These are phyloP conservation scores for Drosophila mayri DNA, from an alignment of 1,140 invertebrate genomes.

Conservation along the genomic window DNA sequence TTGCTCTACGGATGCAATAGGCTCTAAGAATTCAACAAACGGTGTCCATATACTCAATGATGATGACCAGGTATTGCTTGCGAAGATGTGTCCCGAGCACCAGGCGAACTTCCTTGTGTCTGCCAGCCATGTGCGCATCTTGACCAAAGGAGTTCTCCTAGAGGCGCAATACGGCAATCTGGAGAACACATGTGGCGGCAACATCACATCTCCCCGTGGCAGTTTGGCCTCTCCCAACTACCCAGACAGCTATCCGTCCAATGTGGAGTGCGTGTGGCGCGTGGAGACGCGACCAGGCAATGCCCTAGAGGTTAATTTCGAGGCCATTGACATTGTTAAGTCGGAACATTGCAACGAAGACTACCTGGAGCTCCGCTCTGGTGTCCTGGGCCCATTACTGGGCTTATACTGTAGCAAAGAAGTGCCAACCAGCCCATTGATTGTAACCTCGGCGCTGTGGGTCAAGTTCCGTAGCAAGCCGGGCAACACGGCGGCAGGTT, in stretches of 20 bases:
- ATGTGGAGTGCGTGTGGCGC: constrained; percentile 92
- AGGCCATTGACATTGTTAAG: constrained; percentile 88
- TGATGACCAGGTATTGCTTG: constrained; percentile 43
- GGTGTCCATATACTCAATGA: constrained; percentile 39
- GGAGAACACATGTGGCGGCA: constrained; percentile 89
- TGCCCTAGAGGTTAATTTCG: constrained; percentile 88
- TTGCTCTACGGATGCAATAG: constrained; percentile 26
- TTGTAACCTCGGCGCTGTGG: constrained; percentile 88
- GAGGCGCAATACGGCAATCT: constrained; percentile 51
- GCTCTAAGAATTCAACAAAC: constrained; percentile 36
- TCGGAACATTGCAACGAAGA: constrained; percentile 93
- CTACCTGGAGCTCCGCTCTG: constrained; percentile 92
- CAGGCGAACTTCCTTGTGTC: constrained; percentile 47
- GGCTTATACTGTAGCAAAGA: constrained; percentile 90
- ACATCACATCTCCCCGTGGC: constrained; percentile 88
- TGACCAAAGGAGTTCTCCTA: constrained; percentile 45
- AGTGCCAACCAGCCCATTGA: constrained; percentile 86
- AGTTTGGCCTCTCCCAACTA: constrained; percentile 91
- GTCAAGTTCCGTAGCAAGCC: constrained; percentile 92
- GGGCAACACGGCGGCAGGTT: constrained; percentile 89
- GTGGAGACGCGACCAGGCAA: constrained; percentile 89
- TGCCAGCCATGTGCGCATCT: constrained; percentile 43
- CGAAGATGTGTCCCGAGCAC: constrained; percentile 52
- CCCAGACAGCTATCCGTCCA: constrained; percentile 91
- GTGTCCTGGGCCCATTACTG: constrained; percentile 87